These are phyloP conservation scores for Chromoteleia sp. DNA, from an alignment of 2,888 invertebrate species.

Conservation along the genomic window DNA sequence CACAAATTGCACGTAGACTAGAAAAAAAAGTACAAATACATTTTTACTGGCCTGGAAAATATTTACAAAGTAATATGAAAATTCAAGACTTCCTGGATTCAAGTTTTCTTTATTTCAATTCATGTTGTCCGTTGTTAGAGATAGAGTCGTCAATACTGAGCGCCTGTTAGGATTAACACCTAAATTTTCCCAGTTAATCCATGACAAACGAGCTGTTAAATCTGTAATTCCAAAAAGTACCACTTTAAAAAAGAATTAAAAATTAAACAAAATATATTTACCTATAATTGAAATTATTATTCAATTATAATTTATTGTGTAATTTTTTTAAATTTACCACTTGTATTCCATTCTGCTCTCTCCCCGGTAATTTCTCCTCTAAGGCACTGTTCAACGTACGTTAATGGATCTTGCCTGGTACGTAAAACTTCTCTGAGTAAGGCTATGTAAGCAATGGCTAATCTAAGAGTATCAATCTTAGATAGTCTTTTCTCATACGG, in stretches of 20 bases:
- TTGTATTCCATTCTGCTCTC: slow-evolving; percentile 97
- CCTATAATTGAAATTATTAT: not conserved
- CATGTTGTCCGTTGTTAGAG: slow-evolving; percentile 89
- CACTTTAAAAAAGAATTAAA: too few species aligned
- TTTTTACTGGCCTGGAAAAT: slow-evolving; percentile 59
- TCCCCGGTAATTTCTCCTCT: slow-evolving; percentile 95
- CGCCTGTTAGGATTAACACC: slow-evolving; percentile 96
- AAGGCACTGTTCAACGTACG: slow-evolving; percentile 96
- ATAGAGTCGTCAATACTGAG: slow-evolving; percentile 92
- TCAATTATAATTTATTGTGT: not conserved
- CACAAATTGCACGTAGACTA: slow-evolving; percentile 69
- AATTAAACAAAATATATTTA: too few species aligned
- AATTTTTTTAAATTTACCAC: slow-evolving; percentile 88
- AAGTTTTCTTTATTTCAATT: slow-evolving; percentile 73
- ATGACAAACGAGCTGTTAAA: slow-evolving; percentile 97
- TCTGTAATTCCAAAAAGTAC: too few species aligned
- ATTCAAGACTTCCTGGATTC: not conserved
- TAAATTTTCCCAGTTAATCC: slow-evolving; percentile 99
- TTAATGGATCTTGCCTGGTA: slow-evolving; percentile 95
- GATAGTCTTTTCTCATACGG: slow-evolving; percentile 99
- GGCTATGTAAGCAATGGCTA: slow-evolving; percentile 99
- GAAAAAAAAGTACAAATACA: slow-evolving; percentile 54
- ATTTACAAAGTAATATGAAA: slow-evolving; percentile 59
- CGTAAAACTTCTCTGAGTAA: slow-evolving; percentile 94
- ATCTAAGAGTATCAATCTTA: slow-evolving; percentile 98